phyloP scores from a whole-genome alignment of 1,140 invertebrate species.

The Camponotus floridanus region DNA sequence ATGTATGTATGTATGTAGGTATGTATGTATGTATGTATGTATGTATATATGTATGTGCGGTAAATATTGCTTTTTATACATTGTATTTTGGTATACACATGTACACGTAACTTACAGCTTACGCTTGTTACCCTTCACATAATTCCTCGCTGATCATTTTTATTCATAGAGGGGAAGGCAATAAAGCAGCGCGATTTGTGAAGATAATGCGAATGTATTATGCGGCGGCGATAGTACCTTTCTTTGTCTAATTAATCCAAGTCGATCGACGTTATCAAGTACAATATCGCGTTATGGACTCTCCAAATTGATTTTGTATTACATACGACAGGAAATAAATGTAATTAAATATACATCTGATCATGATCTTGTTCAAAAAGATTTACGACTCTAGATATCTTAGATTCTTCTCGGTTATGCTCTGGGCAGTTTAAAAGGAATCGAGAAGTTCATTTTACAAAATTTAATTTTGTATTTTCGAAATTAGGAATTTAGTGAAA shows the following conservation, averaged over 20 bases:
- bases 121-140: conserved; percentile 8
- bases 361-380: neutral
- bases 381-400: neutral
- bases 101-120: conserved; percentile 59
- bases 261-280: conserved; percentile 5
- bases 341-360: neutral
- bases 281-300: neutral
- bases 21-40: neutral
- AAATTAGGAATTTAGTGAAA: no score
- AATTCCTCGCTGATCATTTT: conserved; percentile 34
- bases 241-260: conserved; percentile 38
- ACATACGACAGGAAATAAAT: conserved; percentile 5
- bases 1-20: neutral
- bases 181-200: conserved; percentile 38
- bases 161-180: conserved; percentile 35
- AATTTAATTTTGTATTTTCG: neutral
- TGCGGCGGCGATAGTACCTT: conserved; percentile 7
- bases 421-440: neutral
- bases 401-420: neutral
- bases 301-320: conserved; percentile 11
- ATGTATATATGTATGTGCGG: conserved; percentile 37
- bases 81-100: conserved; percentile 71
- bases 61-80: conserved; percentile 78
- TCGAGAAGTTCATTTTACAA: neutral
- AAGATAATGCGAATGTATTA: conserved; percentile 29